phyloP scores from a whole-genome alignment of 2,888 invertebrate genomes.

The Margaritifera margaritifera region DNA sequence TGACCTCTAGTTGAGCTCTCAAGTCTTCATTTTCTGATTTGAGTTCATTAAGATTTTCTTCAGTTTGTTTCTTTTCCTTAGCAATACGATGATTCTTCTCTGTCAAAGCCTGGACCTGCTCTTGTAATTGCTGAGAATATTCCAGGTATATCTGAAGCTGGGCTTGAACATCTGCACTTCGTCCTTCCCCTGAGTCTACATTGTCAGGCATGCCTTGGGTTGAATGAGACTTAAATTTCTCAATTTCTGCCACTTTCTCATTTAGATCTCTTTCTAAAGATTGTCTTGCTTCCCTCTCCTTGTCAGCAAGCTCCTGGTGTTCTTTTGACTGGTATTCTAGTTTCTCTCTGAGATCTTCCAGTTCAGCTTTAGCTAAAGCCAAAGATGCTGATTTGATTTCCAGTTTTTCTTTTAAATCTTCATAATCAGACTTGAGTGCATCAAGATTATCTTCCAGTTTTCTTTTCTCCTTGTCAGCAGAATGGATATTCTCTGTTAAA shows the following conservation, averaged over 20 bases:
- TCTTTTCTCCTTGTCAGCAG: background rate
- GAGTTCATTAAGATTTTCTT: conserved; percentile 24
- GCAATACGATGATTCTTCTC: conserved; percentile 33
- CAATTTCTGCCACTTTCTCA: conserved; percentile 1
- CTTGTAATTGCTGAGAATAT: conserved; percentile 52
- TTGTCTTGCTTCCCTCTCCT: conserved; percentile 11
- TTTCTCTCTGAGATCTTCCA: conserved; percentile 17
- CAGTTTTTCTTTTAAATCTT: background rate
- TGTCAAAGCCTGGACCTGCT: conserved; percentile 49
- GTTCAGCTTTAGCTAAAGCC: conserved; percentile 21
- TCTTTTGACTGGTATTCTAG: conserved; percentile 6
- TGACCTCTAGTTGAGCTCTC: conserved; percentile 17
- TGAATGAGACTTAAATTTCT: background rate
- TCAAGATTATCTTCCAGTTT: background rate
- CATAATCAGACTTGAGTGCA: conserved; percentile 1
- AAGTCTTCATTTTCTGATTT: conserved; percentile 27
- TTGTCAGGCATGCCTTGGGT: too few relatives aligned
- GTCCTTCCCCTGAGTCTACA: too few relatives aligned
- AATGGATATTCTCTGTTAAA: background rate
- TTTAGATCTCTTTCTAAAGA: conserved; percentile 9
- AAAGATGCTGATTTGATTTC: conserved; percentile 4
- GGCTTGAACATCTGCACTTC: conserved; percentile 24
- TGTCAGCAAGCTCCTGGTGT: conserved; percentile 20
- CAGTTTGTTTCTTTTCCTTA: conserved; percentile 27
- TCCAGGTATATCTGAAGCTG: conserved; percentile 50